phyloP scores from a whole-genome alignment of 1,140 invertebrate species.

The Halyomorpha halys region DNA sequence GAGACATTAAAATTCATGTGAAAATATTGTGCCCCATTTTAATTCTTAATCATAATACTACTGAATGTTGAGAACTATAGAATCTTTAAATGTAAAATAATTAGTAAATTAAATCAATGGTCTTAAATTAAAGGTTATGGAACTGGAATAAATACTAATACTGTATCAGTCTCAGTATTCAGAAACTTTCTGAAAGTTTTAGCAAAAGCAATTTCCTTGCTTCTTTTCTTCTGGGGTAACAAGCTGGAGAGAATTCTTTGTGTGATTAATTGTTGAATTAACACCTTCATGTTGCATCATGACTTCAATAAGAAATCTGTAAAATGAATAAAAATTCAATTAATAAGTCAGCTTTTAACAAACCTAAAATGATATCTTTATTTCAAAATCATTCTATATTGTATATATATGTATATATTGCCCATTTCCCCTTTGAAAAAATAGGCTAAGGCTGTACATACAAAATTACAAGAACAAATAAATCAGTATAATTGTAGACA shows the following conservation, averaged over 20 bases:
- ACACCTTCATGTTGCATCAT: slow-evolving; percentile 37
- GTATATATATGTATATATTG: neutral
- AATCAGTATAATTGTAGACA: neutral
- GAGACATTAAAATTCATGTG: no score
- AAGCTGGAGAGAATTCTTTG: neutral
- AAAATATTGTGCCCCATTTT: no score
- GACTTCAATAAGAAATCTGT: slow-evolving; percentile 37
- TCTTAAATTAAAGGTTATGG: no score
- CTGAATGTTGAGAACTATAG: no score
- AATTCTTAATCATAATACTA: no score
- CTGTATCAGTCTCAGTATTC: no score
- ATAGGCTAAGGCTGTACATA: neutral
- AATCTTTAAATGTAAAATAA: no score
- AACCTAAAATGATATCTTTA: neutral
- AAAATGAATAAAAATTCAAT: slow-evolving; percentile 27
- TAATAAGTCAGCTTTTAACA: neutral
- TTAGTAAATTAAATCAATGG: no score
- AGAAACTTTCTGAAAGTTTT: neutral
- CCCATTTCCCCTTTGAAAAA: neutral
- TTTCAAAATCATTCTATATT: neutral
- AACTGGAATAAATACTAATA: no score
- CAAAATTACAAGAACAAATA: neutral
- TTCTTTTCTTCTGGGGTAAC: neutral
- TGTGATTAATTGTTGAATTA: slow-evolving; percentile 7
- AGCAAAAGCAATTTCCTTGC: slow-evolving; percentile 1